phyloP scores from a whole-genome alignment of 2,113 vertebrate species.

The Gadus macrocephalus region DNA sequence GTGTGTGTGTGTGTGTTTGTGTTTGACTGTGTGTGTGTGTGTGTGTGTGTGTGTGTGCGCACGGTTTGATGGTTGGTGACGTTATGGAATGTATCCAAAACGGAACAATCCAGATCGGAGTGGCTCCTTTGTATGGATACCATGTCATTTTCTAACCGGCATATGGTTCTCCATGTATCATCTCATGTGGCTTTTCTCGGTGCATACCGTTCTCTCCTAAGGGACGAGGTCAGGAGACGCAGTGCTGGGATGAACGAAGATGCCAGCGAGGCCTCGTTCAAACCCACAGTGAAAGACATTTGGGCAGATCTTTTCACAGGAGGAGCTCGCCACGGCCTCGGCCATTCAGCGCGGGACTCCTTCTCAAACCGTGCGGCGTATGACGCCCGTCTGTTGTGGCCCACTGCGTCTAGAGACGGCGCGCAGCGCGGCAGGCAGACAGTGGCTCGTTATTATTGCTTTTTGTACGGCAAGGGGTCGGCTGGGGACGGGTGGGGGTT shows the following conservation, averaged over 20 bases:
- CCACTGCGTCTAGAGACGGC: slow-evolving; percentile 14
- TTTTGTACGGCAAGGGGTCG: slow-evolving; percentile 49
- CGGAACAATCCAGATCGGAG: too few relatives aligned
- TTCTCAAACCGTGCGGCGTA: slow-evolving; percentile 50
- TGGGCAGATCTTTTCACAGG: slow-evolving; percentile 40
- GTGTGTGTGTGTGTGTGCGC: background rate
- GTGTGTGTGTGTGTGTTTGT: slow-evolving; percentile 2
- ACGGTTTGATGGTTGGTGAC: background rate
- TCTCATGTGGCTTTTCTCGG: too few relatives aligned
- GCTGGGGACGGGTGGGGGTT: background rate
- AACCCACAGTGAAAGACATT: slow-evolving; percentile 24
- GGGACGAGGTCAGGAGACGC: slow-evolving; percentile 43
- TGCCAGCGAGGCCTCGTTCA: slow-evolving; percentile 10
- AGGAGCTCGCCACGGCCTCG: slow-evolving; percentile 34
- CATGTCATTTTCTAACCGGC: too few relatives aligned
- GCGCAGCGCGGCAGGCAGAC: slow-evolving; percentile 40
- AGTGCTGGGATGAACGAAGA: slow-evolving; percentile 21
- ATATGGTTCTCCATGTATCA: too few relatives aligned
- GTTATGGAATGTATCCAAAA: background rate
- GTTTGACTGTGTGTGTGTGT: slow-evolving; percentile 4
- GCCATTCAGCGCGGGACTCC: slow-evolving; percentile 34
- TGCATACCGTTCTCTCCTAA: too few relatives aligned
- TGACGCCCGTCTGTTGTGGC: slow-evolving; percentile 59
- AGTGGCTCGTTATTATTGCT: slow-evolving; percentile 42
- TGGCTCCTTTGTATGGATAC: too few relatives aligned